These are phyloP conservation scores for Columba guinea DNA, from an alignment of 2,797 vertebrate genomes.

Conservation along the genomic window DNA sequence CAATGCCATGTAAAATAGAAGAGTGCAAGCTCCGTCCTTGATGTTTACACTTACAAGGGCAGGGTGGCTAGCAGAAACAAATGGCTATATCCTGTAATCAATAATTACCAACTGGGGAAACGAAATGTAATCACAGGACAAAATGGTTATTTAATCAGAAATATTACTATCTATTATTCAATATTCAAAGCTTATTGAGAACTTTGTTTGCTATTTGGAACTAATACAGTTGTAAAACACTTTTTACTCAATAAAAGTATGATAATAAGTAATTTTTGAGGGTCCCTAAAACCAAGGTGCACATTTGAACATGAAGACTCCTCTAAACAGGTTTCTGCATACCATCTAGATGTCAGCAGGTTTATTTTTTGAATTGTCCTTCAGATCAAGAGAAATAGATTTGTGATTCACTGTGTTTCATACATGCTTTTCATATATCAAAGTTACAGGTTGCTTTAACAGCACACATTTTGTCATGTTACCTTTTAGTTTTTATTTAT, in stretches of 20 bases:
- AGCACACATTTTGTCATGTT: neutral
- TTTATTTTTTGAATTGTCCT: neutral
- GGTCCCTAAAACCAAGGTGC: neutral
- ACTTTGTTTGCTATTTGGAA: neutral
- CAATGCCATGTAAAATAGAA: neutral
- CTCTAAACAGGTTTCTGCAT: neutral
- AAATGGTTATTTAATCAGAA: constrained; percentile 27
- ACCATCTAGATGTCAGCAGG: neutral
- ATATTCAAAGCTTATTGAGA: neutral
- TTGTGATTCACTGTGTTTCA: neutral
- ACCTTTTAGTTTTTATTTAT: neutral
- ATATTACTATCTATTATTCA: constrained; percentile 15
- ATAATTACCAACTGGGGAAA: constrained; percentile 24
- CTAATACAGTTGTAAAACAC: neutral
- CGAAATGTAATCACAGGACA: constrained; percentile 13
- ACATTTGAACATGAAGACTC: neutral
- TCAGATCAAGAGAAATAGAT: constrained; percentile 12
- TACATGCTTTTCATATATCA: neutral
- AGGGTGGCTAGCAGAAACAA: constrained; percentile 34
- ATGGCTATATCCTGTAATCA: constrained; percentile 28
- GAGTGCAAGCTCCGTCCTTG: neutral
- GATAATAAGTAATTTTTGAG: neutral
- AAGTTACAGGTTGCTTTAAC: neutral
- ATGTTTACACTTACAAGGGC: constrained; percentile 7
- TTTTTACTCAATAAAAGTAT: neutral